These are phyloP conservation scores for Diadophis punctatus DNA, from an alignment of 2,113 vertebrate species.

Conservation along the genomic window DNA sequence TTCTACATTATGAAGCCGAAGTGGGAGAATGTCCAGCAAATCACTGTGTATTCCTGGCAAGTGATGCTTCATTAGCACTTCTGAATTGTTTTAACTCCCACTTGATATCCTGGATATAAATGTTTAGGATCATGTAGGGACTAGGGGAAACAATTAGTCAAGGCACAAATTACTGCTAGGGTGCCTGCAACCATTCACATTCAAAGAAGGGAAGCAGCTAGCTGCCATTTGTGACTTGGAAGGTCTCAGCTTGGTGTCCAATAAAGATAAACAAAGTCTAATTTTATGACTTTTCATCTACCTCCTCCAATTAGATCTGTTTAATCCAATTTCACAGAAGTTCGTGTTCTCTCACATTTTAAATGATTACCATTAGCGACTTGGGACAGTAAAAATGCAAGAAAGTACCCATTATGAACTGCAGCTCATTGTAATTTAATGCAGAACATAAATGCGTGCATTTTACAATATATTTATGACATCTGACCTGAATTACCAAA, in stretches of 20 bases:
- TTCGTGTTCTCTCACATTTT: neutral
- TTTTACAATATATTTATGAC: neutral
- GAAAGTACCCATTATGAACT: neutral
- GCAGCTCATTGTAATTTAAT: neutral
- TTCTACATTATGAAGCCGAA: neutral
- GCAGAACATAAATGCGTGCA: neutral
- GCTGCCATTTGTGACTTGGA: slow-evolving; percentile 15
- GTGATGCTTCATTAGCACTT: slow-evolving; percentile 22
- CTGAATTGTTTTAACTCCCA: slow-evolving; percentile 15
- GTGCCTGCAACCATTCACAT: neutral
- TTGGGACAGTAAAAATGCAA: neutral
- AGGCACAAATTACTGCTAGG: slow-evolving; percentile 11
- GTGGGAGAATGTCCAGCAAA: neutral
- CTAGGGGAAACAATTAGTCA: slow-evolving; percentile 21
- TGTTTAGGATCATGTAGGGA: slow-evolving; percentile 20
- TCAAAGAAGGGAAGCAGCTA: slow-evolving; percentile 13
- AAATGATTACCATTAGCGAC: slow-evolving; percentile 3
- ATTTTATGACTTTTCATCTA: slow-evolving; percentile 2
- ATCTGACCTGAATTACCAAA: neutral
- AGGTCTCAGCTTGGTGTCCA: slow-evolving; percentile 5
- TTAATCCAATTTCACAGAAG: neutral
- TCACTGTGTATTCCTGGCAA: slow-evolving; percentile 20
- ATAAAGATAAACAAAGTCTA: slow-evolving; percentile 16
- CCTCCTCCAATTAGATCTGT: neutral
- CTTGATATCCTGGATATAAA: slow-evolving; percentile 21